Evolutionary conservation across 2,113 vertebrate species (phyloP), one percentile per base, ranked within the genome.

Genomic region (Furnarius figulus): DNA sequence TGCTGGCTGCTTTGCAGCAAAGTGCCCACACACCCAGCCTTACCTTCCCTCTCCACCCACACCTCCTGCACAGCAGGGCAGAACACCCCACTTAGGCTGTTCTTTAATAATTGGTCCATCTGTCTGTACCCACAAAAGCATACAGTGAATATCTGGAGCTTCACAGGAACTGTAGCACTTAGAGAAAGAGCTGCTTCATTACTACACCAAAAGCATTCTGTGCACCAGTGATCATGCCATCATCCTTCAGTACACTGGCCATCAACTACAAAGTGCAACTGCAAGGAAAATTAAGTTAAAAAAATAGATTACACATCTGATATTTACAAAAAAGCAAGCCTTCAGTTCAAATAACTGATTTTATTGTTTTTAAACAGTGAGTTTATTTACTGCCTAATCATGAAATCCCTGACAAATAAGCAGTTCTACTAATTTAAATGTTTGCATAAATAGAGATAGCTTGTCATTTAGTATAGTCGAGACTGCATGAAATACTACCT

Each of bases 371-470:
- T 33, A 66, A 96, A 87, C 72, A 63, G 68, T 40, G 92, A 84
- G 52, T 76, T 93, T 87, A 49, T 85, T 88, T 80, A 94, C 90
- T 86, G 79, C 80, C 75, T 82, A 47, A 71, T 58, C 68, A 76
- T 39, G 17, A 96, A 93, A 86, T 78, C 89, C 92, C 91, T 96
- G 94, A 93, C 89, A 90, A 93, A 83, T 46, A 86, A 77, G 84
- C 85, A 92, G 72, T 56, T 87, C 68, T 40, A 70, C 84, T 79
- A 77, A 75, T 62, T 78, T 52, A 63, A 84, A 40, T 25, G 46
- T 79, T 90, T 94, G 95, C 94, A 91, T 97, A 95, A 91, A 72
- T 65, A 90, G 75, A 72, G 80, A 46, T 39, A 94, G 86, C 61
- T 76, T 73, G 47, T 86, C 21, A 14, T 74, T 73, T 75, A 53